Conservation (phyloP, 2,113 vertebrate species). For the Cyanoliseus patagonus region DNA sequence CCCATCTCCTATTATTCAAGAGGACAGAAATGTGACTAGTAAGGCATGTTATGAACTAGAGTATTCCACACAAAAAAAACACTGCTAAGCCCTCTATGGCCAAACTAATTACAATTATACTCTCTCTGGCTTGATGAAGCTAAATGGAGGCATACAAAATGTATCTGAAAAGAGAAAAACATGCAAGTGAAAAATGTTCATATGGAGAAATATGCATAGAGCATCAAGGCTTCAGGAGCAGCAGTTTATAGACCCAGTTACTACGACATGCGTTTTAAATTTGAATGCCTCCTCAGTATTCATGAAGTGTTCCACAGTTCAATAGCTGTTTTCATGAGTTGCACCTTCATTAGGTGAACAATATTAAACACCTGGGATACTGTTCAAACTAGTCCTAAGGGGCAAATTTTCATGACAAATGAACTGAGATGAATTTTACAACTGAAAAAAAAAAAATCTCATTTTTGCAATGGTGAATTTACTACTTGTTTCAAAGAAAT, state of each 20-base stretch:
- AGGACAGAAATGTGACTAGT: conserved; percentile 57
- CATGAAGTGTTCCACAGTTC: conserved; percentile 68
- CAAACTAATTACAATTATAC: conserved; percentile 48
- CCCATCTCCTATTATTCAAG: conserved; percentile 50
- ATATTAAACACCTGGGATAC: conserved; percentile 76
- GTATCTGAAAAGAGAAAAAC: conserved; percentile 46
- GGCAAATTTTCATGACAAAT: conserved; percentile 74
- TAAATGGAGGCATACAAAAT: conserved; percentile 53
- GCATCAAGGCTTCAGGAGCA: neutral
- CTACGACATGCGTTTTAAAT: conserved; percentile 64
- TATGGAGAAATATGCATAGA: conserved; percentile 50
- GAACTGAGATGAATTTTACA: conserved; percentile 71
- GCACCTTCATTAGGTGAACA: conserved; percentile 74
- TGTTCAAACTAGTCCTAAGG: conserved; percentile 71
- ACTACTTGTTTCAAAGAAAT: conserved; percentile 55
- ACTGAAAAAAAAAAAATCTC: conserved; percentile 54
- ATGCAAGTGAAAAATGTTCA: conserved; percentile 7
- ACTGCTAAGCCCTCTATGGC: conserved; percentile 21
- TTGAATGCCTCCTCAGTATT: conserved; percentile 65
- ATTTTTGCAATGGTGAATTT: conserved; percentile 70
- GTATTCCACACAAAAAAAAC: conserved; percentile 37
- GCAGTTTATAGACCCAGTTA: conserved; percentile 46
- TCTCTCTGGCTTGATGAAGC: conserved; percentile 40
- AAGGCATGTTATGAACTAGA: conserved; percentile 36
- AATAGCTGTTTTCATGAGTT: conserved; percentile 71